Evolutionary conservation across 2,888 invertebrate genomes (phyloP), one percentile per base, ranked within the genome.

Genomic region (Cheilosia impressa): DNA sequence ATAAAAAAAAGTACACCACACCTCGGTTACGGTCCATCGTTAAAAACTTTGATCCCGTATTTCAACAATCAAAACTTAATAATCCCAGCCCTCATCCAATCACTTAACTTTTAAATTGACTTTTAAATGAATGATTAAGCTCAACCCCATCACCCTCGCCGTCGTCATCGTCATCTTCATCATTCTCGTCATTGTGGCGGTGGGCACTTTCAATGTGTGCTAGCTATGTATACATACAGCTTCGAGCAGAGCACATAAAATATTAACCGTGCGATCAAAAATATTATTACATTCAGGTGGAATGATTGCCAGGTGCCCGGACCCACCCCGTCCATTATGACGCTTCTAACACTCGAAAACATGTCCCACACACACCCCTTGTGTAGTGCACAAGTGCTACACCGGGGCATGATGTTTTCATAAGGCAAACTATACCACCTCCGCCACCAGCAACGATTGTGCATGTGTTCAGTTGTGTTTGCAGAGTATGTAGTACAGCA

Each of bases 261-360:
- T 85, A 85, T 85, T 85, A 81, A 85, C 60, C 57, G 62, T 57
- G 72, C 71, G 81, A 85, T 85, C 85, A 85, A 81, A 85, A 77
- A 76, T 85, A 81, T 81, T 80, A 85, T 81, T 85, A 81, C 80
- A 62, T 81, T 65, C 72, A 63, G 78, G 78, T 73, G 73, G 58
- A 63, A 73, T 79, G 79, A 65, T 69, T 73, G 41, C 72, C 72
- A 55, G 38, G n/a, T 41, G 22, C 45, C 31, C 27, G 13, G 13
- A 24, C 15, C 34, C 60, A 34, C n/a, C 60, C 38, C 38, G 15
- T n/a, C 17, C 9, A n/a, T 4, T 27, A 22, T 17, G 41, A 47
- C n/a, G 10, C 10, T 62, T 80, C 69, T 58, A 75, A 50, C 75
- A 75, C 75, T 55, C 50, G 58, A 71, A 24, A 53, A 47, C 41